These are phyloP conservation scores for Brenthis ino DNA, from an alignment of 2,888 invertebrate species.

Conservation along the genomic window DNA sequence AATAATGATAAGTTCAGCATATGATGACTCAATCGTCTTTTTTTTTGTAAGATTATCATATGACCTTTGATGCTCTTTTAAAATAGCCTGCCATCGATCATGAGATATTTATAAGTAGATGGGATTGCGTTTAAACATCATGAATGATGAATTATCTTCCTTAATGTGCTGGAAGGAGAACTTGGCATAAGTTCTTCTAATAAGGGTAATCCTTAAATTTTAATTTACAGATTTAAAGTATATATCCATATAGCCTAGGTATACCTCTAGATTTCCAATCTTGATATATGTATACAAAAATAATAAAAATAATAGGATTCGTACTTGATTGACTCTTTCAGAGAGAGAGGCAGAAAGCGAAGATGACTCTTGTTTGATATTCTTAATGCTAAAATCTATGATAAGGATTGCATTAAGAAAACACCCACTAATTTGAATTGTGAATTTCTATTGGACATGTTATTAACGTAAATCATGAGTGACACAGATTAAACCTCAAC, in stretches of 20 bases:
- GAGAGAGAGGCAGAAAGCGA: too few relatives aligned
- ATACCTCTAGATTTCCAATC: too few relatives aligned
- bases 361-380: too few relatives aligned
- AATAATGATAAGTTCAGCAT: too few relatives aligned
- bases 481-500: background rate
- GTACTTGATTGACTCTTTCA: too few relatives aligned
- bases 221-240: background rate
- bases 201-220: background rate
- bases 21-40: background rate
- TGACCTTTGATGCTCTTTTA: constrained; percentile 26
- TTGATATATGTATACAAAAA: too few relatives aligned
- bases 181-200: too few relatives aligned
- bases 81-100: constrained; percentile 19
- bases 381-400: too few relatives aligned
- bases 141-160: constrained; percentile 2
- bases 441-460: background rate
- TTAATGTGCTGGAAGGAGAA: background rate
- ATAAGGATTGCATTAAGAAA: background rate
- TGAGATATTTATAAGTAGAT: constrained; percentile 6
- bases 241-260: too few relatives aligned
- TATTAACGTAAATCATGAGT: background rate
- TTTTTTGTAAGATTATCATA: constrained; percentile 8
- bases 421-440: background rate
- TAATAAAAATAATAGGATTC: too few relatives aligned
- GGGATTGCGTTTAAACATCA: constrained; percentile 15